Conservation (phyloP, 2,113 vertebrate species). For the Psilopogon haemacephalus region DNA sequence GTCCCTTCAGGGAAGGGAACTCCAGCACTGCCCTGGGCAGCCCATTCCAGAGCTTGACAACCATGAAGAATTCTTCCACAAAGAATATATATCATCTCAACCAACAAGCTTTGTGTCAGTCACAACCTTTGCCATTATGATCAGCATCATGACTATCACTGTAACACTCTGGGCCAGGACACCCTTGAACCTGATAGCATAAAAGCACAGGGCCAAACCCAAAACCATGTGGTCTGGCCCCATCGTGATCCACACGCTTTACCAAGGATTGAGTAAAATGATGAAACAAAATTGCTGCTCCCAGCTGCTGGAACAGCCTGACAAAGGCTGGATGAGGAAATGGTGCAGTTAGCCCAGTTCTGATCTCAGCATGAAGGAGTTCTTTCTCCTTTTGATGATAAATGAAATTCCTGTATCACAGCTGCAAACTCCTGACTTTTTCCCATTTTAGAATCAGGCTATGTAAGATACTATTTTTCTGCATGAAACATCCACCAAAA, state of each 20-base stretch:
- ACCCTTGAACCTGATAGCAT: background rate
- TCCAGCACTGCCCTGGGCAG: too few relatives aligned
- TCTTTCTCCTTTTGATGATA: constrained; percentile 62
- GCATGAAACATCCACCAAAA: background rate
- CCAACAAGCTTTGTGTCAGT: background rate
- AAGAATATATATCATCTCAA: too few relatives aligned
- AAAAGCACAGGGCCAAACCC: background rate
- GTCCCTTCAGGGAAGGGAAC: too few relatives aligned
- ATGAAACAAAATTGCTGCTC: constrained; percentile 32
- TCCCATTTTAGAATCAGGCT: constrained; percentile 33
- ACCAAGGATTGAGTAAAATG: background rate
- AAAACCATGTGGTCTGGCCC: background rate
- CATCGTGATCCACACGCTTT: background rate
- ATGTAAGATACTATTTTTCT: background rate
- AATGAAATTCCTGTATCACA: constrained; percentile 46
- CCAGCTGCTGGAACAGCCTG: constrained; percentile 14
- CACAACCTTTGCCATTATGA: background rate
- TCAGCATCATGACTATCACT: background rate
- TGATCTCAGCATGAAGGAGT: constrained; percentile 65
- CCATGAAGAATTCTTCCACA: too few relatives aligned
- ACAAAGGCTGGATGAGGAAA: constrained; percentile 40
- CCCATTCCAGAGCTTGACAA: too few relatives aligned
- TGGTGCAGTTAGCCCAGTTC: constrained; percentile 42
- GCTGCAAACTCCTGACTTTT: constrained; percentile 33
- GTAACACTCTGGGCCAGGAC: background rate